These are phyloP conservation scores for Halichoerus grypus DNA, from an alignment of 2,113 vertebrate genomes.

Conservation along the genomic window DNA sequence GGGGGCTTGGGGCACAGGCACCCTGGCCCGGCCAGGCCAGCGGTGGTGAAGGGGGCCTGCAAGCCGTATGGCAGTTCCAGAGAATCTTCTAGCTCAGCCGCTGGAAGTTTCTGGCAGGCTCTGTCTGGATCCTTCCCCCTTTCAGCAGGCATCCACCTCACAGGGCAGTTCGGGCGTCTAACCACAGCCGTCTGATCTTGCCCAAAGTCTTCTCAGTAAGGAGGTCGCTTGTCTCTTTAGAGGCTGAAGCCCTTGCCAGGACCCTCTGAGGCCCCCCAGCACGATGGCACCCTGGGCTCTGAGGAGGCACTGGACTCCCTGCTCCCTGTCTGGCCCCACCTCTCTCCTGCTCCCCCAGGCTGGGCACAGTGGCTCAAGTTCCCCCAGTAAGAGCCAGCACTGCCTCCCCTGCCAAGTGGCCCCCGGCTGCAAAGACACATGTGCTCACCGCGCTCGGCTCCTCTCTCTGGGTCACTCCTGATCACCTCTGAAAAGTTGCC, in stretches of 20 bases:
- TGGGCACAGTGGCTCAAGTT: neutral
- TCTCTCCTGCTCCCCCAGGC: neutral
- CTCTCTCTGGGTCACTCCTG: neutral
- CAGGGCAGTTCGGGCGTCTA: neutral
- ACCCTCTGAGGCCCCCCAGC: neutral
- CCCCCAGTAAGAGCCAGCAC: neutral
- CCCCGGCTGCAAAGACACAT: neutral
- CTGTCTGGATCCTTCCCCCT: neutral
- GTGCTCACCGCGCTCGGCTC: neutral
- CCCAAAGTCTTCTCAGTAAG: neutral
- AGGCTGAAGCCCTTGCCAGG: neutral
- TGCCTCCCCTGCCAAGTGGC: neutral
- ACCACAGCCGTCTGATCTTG: neutral
- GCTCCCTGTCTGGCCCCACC: neutral
- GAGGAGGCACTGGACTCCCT: neutral
- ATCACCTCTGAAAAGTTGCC: neutral
- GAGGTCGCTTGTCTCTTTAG: neutral
- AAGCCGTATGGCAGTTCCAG: neutral
- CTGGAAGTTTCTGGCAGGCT: neutral
- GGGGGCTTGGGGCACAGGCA: neutral
- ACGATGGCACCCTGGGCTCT: neutral
- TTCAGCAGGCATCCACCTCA: neutral
- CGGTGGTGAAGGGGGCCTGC: neutral
- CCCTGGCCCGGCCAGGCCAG: neutral
- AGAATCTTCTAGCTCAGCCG: neutral